Evolutionary conservation across 2,888 invertebrate species (phyloP), one percentile per base, ranked within the genome.

Genomic region (Tinea semifulvella): DNA sequence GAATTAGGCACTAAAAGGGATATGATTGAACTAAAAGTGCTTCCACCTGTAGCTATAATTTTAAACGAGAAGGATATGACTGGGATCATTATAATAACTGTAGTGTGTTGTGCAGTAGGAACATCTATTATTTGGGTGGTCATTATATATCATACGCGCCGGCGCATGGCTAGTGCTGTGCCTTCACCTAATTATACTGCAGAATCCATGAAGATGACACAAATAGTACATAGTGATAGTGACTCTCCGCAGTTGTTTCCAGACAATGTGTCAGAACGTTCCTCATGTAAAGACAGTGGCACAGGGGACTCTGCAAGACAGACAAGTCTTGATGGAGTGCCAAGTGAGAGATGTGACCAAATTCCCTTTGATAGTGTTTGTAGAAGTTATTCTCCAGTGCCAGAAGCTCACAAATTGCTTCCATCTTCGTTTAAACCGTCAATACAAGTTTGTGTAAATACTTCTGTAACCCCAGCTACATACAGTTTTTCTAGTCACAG

Each of bases 41-140:
- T 89, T 54, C 87, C 90, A 53, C 75, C 74, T 43, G 71, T 76
- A 17, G 70, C 74, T 31, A 82, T 83, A 48, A 80, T 83, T 65
- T 83, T 84, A 1, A 77, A 83, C 57, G 88, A 89, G 58, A 88
- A 90, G 58, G 91, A 92, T 54, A 91, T 92, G 74, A 86, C 92
- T 47, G 93, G 94, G 44, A 89, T 96, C 50, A 90, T 95, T 53
- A 88, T 96, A 58, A 93, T 96, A 54, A 92, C 93, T 2, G 90
- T 94, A 0, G 92, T 94, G 28, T 92, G 93, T 67, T 93, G 95
- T 72, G 91, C 95, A 44, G 92, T 96, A 11, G 89, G 90, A n/a
- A 96, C 95, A 5, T 94, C 94, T 1, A 84, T 93, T 11, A 87
- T 94, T 44, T 96, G 96, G 95, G 93, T 95, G 42, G 88, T 94